phyloP scores from a whole-genome alignment of 1,140 invertebrate species.

The Tetragonula clypearis region DNA sequence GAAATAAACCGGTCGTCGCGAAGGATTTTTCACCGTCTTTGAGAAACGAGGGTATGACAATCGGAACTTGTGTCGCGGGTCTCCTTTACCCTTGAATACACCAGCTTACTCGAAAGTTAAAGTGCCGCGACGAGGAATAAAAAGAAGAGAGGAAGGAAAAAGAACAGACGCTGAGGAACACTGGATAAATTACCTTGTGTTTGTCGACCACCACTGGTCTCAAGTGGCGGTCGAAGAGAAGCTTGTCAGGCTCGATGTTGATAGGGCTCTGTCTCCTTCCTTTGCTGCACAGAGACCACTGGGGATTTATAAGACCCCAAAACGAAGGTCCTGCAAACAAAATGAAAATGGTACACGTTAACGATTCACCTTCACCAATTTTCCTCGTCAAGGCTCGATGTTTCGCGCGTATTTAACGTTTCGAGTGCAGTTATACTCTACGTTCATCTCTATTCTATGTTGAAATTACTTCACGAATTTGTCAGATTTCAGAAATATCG shows the following conservation, averaged over 20 bases:
- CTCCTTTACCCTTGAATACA: neutral
- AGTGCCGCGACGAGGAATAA: neutral
- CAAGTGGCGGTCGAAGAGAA: slow-evolving; percentile 97
- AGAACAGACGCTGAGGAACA: neutral
- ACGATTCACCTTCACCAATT: neutral
- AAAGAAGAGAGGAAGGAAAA: neutral
- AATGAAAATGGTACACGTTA: neutral
- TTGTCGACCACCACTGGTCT: slow-evolving; percentile 94
- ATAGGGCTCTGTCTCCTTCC: slow-evolving; percentile 97
- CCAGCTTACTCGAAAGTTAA: neutral
- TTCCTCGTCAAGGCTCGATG: neutral
- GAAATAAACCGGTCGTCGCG: neutral
- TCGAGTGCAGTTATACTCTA: too few relatives aligned
- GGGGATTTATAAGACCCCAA: slow-evolving; percentile 98
- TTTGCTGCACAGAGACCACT: slow-evolving; percentile 97
- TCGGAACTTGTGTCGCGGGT: neutral
- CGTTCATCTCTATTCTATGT: neutral
- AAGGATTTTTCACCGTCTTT: neutral
- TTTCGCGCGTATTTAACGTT: neutral
- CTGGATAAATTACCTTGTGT: slow-evolving; percentile 87
- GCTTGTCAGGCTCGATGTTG: slow-evolving; percentile 95
- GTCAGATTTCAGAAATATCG: neutral
- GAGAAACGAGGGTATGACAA: neutral
- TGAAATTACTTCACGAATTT: neutral
- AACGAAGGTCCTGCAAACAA: slow-evolving; percentile 93